Conservation (phyloP, 2,113 vertebrate genomes). For the Dolichallabes microphthalmus region DNA sequence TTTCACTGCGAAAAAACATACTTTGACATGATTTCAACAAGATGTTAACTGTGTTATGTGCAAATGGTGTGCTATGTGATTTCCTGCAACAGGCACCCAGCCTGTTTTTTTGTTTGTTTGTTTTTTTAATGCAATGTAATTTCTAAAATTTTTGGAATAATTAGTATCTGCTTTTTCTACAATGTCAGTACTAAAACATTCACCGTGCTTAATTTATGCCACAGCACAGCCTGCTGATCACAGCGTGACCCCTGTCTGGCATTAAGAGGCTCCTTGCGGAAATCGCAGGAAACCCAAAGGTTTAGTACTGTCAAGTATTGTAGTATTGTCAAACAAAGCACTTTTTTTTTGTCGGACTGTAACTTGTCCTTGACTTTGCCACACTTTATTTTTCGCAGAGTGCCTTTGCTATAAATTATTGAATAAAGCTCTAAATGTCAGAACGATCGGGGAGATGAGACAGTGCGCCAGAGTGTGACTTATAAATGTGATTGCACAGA, state of each 20-base stretch:
- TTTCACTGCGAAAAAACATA: not conserved
- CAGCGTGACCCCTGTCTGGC: slow-evolving; percentile 1
- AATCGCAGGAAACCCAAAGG: not conserved
- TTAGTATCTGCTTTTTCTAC: not conserved
- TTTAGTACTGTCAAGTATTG: slow-evolving; percentile 4
- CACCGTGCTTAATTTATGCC: slow-evolving; percentile 10
- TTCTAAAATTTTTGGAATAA: too few species aligned
- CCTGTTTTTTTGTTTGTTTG: not conserved
- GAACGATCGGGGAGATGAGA: not conserved
- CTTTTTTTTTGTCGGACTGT: not conserved
- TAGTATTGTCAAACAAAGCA: not conserved
- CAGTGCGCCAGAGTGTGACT: not conserved
- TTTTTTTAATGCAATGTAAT: too few species aligned
- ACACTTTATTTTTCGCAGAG: not conserved
- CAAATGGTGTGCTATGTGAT: not conserved
- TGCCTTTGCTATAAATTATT: not conserved
- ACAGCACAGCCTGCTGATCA: slow-evolving; percentile 16
- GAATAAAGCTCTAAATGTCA: not conserved
- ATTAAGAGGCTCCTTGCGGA: not conserved
- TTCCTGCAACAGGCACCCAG: not conserved
- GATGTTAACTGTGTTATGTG: not conserved
- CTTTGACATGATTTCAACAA: not conserved
- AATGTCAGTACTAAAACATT: slow-evolving; percentile 13
- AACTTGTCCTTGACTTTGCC: not conserved
- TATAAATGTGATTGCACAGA: not conserved